Percentiles rank a stretch among this genome's conserved stretches.
phyloP scores from a whole-genome alignment of 2,113 vertebrate genomes.

The Plestiodon gilberti region DNA sequence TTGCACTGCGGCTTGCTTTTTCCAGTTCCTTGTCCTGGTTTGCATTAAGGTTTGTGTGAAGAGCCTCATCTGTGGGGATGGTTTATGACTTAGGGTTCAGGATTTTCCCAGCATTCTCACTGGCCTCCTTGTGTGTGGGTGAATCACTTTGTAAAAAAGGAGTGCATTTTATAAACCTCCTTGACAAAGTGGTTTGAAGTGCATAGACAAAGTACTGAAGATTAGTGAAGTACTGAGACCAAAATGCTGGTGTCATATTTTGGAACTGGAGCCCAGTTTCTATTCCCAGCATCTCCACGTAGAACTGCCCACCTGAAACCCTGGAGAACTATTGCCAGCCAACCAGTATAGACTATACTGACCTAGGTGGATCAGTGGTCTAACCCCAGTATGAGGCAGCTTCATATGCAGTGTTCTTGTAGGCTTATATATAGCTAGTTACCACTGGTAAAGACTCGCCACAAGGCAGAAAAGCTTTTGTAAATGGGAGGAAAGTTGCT shows the following conservation, averaged over 20 bases:
- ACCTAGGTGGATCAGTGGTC: too few relatives aligned
- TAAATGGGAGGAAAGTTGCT: background rate
- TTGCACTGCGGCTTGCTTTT: background rate
- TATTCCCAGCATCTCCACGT: too few relatives aligned
- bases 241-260: background rate
- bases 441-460: background rate
- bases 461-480: background rate
- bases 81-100: accelerated
- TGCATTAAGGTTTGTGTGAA: background rate
- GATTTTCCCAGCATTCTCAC: background rate
- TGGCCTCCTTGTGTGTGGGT: conserved; percentile 26
- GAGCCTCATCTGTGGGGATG: background rate
- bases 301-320: too few relatives aligned
- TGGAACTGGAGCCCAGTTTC: too few relatives aligned
- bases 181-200: background rate
- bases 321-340: too few relatives aligned
- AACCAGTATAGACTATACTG: too few relatives aligned
- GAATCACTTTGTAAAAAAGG: conserved; percentile 61
- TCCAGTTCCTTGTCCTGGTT: too few relatives aligned
- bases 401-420: background rate
- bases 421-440: background rate
- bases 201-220: background rate
- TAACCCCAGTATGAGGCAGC: too few relatives aligned
- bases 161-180: background rate
- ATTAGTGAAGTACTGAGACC: too few relatives aligned